phyloP scores from a whole-genome alignment of 2,113 vertebrate genomes.

The Passer domesticus region DNA sequence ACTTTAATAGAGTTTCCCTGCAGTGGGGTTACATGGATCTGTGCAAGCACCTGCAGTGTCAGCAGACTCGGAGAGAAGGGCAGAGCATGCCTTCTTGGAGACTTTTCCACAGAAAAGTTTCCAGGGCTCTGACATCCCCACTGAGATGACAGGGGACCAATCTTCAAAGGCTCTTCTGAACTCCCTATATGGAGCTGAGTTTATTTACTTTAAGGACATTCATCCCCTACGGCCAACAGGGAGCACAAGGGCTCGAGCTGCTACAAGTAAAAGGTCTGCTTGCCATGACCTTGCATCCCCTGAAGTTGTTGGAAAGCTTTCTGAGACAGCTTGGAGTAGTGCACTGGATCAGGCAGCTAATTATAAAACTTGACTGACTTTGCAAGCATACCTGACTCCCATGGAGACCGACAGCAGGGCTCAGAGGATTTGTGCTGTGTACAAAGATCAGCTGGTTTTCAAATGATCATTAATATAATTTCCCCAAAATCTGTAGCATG shows the following conservation, averaged over 20 bases:
- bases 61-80: neutral
- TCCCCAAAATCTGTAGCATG: neutral
- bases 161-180: neutral
- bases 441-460: constrained; percentile 11
- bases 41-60: neutral
- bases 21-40: neutral
- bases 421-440: neutral
- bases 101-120: neutral
- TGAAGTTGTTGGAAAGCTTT: constrained; percentile 17
- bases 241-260: neutral
- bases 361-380: constrained; percentile 8
- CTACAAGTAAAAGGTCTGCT: neutral
- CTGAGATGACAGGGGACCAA: neutral
- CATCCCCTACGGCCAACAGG: neutral
- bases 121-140: neutral
- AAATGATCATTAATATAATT: neutral
- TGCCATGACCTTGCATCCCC: neutral
- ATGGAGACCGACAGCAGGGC: neutral
- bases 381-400: neutral
- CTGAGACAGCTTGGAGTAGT: neutral
- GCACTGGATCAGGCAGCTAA: constrained; percentile 12
- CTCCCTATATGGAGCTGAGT: neutral
- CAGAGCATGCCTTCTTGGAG: neutral
- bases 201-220: constrained; percentile 9
- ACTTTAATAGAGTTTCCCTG: constrained; percentile 13